Evolutionary conservation across 2,797 vertebrate species (phyloP).

Genomic region (Microctenopoma steveboyesi): DNA sequence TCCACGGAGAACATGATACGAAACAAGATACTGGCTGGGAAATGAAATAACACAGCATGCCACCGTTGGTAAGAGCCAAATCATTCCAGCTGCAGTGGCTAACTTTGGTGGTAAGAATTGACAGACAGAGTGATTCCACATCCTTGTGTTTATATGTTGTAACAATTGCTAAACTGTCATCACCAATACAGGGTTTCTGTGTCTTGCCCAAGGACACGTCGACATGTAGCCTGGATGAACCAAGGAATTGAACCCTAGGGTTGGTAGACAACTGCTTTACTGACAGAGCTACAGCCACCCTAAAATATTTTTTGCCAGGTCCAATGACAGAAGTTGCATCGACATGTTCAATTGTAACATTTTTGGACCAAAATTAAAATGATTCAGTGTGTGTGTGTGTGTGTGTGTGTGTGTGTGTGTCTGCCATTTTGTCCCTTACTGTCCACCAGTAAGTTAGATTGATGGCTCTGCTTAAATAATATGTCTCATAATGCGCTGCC

Average conservation of each 20-base stretch:
- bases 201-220: no score
- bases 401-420: neutral
- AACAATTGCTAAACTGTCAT: neutral
- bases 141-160: neutral
- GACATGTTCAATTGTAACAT: neutral
- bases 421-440: neutral
- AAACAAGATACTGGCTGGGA: neutral
- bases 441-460: neutral
- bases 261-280: no score
- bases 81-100: neutral
- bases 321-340: neutral
- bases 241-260: no score
- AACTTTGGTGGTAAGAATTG: neutral
- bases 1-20: neutral
- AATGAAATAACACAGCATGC: neutral
- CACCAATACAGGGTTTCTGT: no score
- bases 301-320: neutral
- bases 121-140: neutral
- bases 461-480: neutral
- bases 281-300: no score
- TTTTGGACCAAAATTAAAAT: neutral
- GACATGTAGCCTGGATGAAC: no score
- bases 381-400: neutral
- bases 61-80: no score
- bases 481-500: neutral